Evolutionary conservation across 2,888 invertebrate genomes (phyloP).

Genomic region (Trachelus stipa): DNA sequence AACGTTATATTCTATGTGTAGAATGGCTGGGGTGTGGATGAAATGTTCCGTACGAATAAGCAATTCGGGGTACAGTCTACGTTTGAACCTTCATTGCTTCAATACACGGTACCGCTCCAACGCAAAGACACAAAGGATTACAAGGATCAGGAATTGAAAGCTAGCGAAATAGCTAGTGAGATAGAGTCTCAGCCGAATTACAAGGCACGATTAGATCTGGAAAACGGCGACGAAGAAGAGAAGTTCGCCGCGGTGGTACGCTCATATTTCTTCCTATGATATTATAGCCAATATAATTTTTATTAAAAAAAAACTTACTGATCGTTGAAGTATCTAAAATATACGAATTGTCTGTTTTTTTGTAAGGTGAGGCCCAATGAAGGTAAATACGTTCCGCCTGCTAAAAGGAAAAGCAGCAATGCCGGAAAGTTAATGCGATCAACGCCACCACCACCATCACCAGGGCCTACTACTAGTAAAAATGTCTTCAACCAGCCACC

Average conservation of each 20-base stretch:
- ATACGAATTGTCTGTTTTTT: slow-evolving; percentile 4
- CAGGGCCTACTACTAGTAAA: slow-evolving; percentile 56
- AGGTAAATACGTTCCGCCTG: slow-evolving; percentile 82
- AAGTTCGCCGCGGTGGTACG: slow-evolving; percentile 84
- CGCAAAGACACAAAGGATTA: slow-evolving; percentile 89
- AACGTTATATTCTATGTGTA: slow-evolving; percentile 33
- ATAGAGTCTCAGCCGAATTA: slow-evolving; percentile 90
- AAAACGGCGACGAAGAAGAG: slow-evolving; percentile 94
- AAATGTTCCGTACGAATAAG: slow-evolving; percentile 97
- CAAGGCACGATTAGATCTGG: slow-evolving; percentile 84
- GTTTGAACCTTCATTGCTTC: slow-evolving; percentile 90
- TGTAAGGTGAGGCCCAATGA: slow-evolving; percentile 60
- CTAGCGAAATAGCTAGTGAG: slow-evolving; percentile 90
- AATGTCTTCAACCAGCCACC: slow-evolving; percentile 59
- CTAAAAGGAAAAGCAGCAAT: slow-evolving; percentile 79
- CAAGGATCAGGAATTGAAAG: slow-evolving; percentile 86
- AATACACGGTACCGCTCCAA: slow-evolving; percentile 91
- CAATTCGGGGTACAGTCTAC: slow-evolving; percentile 93
- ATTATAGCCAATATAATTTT: neutral
- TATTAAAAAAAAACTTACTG: slow-evolving; percentile 2
- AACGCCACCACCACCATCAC: slow-evolving; percentile 70
- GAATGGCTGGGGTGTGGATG: slow-evolving; percentile 97
- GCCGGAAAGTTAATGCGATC: slow-evolving; percentile 77
- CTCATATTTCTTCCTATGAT: neutral
- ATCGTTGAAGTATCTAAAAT: neutral